Evolutionary conservation across 2,888 invertebrate genomes (phyloP), one percentile per base, ranked within the genome.

Genomic region (Hypercompe scribonia): DNA sequence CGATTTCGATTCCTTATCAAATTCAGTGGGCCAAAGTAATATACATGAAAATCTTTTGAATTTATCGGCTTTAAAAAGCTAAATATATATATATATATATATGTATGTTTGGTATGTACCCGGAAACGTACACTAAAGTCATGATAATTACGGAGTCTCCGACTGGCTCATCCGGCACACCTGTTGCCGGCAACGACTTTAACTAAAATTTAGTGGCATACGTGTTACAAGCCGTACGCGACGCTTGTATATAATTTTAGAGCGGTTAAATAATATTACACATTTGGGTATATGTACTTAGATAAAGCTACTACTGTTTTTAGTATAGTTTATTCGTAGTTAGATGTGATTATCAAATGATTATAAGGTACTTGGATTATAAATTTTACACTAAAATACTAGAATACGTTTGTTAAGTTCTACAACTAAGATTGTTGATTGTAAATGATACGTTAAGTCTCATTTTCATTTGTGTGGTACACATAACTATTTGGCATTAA

Each of bases 171-270:
- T 94, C 93, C 88, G 83, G 84, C 86, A 87, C 95, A 95, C 95
- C 94, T 95, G 95, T 94, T 95, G 95, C 94, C 90, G 75, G 77
- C 83, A 87, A 90, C 91, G 91, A 93, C 92, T 93, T 92, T 91
- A 93, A 94, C 94, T 93, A 90, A 93, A 94, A 94, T 94, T 94
- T 94, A 93, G 92, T 92, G 87, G 86, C 90, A 92, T 92, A 94
- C 93, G 92, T 94, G 94, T 91, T 89, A 90, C 90, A 88, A 89
- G 89, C 90, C 89, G 88, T 88, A 88, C 86, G 90, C 90, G 89
- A 89, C 90, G 91, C 91, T 92, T 93, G 92, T 93, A 90, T 91
- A 92, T 93, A 93, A 94, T 93, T 94, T 92, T 91, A 88, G 81
- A 89, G 90, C 87, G 91, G 92, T 92, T 91, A 89, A 91, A 91